Evolutionary conservation across 2,797 vertebrate genomes (phyloP).

Genomic region (Chloroceryle amazona): DNA sequence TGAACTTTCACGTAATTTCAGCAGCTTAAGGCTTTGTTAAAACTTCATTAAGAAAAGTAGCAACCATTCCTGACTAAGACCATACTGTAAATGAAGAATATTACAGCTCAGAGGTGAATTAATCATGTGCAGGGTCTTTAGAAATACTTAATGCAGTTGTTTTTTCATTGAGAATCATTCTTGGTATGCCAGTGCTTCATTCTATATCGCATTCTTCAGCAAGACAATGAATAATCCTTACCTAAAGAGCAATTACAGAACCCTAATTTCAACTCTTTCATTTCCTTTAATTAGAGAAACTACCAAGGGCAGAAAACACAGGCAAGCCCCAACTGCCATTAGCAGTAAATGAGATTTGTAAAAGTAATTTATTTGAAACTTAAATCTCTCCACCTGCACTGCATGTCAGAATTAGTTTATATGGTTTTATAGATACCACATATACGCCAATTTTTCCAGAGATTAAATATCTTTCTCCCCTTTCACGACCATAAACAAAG

Average conservation of each 20-base stretch:
- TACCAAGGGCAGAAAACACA: not conserved
- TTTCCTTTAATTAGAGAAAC: slow-evolving; percentile 15
- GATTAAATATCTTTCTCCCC: not conserved
- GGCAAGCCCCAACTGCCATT: not conserved
- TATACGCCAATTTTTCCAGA: not conserved
- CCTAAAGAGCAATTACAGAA: slow-evolving; percentile 24
- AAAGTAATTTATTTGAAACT: not conserved
- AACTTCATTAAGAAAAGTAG: not conserved
- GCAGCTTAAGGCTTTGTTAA: slow-evolving; percentile 3
- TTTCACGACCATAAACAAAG: not conserved
- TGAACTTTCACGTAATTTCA: not conserved
- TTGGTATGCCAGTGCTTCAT: not conserved
- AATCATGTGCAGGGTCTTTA: not conserved
- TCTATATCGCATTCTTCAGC: not conserved
- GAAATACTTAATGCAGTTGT: not conserved
- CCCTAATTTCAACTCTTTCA: not conserved
- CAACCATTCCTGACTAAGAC: not conserved
- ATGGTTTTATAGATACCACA: not conserved
- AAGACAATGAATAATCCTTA: slow-evolving; percentile 37
- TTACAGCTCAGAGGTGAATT: not conserved
- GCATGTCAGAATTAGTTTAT: not conserved
- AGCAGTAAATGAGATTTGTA: not conserved
- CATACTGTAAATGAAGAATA: not conserved
- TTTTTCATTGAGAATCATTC: not conserved
- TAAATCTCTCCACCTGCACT: not conserved